Conservation (phyloP, 2,113 vertebrate species). For the Edolisoma coerulescens region DNA sequence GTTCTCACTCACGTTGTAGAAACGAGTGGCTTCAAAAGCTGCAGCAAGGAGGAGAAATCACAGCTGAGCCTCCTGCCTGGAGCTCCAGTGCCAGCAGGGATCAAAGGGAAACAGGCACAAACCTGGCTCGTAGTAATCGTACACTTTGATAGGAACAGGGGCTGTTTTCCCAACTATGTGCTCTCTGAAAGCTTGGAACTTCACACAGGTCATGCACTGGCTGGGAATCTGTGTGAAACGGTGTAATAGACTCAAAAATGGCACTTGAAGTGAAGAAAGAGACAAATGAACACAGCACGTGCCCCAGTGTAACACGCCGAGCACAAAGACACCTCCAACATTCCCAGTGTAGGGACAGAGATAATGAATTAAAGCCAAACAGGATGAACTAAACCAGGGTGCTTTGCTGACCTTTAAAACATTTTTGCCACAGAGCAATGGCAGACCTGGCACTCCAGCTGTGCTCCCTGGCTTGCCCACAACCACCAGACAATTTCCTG, state of each 20-base stretch:
- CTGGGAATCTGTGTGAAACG: slow-evolving; percentile 80
- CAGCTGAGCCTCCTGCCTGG: neutral
- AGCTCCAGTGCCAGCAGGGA: neutral
- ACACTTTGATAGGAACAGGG: slow-evolving; percentile 88
- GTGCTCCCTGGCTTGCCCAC: neutral
- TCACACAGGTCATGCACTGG: slow-evolving; percentile 90
- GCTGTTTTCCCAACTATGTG: slow-evolving; percentile 92
- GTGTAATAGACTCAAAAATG: neutral
- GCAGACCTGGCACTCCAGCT: neutral
- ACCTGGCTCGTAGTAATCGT: slow-evolving; percentile 96
- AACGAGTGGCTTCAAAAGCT: slow-evolving; percentile 91
- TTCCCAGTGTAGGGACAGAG: neutral
- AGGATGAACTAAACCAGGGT: neutral
- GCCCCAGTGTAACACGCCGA: fast-evolving
- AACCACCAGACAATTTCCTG: neutral
- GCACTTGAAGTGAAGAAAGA: neutral
- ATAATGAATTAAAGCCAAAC: neutral
- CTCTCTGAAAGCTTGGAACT: slow-evolving; percentile 85
- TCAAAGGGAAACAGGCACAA: neutral
- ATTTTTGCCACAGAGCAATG: neutral
- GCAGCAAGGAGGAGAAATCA: neutral
- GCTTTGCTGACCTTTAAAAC: neutral
- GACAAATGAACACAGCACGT: fast-evolving
- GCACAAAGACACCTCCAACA: neutral
- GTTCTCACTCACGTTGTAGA: slow-evolving; percentile 90